These are phyloP conservation scores for Hydrocynus forskahlii DNA, from an alignment of 2,797 vertebrate species.

Conservation along the genomic window DNA sequence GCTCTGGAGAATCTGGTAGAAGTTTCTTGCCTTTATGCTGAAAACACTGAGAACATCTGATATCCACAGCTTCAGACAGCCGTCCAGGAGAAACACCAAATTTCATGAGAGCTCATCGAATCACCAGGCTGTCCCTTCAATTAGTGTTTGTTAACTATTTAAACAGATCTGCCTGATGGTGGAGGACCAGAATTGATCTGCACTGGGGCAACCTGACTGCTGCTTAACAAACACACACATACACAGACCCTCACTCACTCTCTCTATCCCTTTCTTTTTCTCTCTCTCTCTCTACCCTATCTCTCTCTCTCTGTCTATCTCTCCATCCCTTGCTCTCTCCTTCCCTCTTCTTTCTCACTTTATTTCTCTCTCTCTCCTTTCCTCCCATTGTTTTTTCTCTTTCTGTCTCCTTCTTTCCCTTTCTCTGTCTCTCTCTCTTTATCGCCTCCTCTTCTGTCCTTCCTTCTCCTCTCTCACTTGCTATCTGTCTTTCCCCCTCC, in stretches of 20 bases:
- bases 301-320: not conserved
- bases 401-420: no score
- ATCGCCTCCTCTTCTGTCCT: not conserved
- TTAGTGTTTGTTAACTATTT: constrained; percentile 35
- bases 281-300: not conserved
- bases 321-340: not conserved
- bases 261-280: not conserved
- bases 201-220: not conserved
- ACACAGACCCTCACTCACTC: not conserved
- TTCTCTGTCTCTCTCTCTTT: no score
- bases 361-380: not conserved
- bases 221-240: not conserved
- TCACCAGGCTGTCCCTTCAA: constrained; percentile 16
- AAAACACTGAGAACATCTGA: not conserved
- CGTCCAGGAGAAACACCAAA: not conserved
- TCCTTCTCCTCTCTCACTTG: no score
- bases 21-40: no score
- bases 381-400: not conserved
- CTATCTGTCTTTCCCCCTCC: no score
- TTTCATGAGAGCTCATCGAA: constrained; percentile 9
- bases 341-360: not conserved
- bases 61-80: not conserved
- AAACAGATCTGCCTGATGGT: constrained; percentile 41
- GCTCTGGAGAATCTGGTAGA: no score
- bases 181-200: constrained; percentile 16